These are phyloP conservation scores for Agrochola lota DNA, from an alignment of 2,888 invertebrate species.

Conservation along the genomic window DNA sequence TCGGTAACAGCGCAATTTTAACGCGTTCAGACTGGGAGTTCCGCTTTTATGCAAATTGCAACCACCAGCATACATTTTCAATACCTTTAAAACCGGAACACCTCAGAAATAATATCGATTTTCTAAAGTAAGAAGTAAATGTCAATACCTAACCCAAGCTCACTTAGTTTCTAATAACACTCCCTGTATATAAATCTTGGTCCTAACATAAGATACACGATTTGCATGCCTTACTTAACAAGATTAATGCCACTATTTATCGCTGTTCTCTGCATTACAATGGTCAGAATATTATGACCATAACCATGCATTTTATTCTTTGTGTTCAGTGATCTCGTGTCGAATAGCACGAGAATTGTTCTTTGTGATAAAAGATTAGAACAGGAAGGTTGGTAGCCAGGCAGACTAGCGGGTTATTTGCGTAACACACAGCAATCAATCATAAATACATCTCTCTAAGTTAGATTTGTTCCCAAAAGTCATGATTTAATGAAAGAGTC, in stretches of 20 bases:
- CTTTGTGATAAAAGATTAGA: constrained; percentile 4
- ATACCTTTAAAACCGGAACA: not conserved
- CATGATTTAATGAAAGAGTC: no score
- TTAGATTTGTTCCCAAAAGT: no score
- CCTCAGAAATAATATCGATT: not conserved
- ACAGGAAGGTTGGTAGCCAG: no score
- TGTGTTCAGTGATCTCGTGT: constrained; percentile 13
- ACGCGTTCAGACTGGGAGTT: not conserved
- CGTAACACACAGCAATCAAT: no score
- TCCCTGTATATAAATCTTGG: constrained; percentile 10
- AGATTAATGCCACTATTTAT: constrained; percentile 51
- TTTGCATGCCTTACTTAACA: constrained; percentile 60
- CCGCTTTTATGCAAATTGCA: not conserved
- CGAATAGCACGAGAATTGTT: constrained; percentile 11
- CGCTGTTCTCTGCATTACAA: constrained; percentile 43
- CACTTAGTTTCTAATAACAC: constrained; percentile 17
- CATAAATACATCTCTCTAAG: no score
- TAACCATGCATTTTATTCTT: constrained; percentile 30
- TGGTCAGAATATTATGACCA: constrained; percentile 14
- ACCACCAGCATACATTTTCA: not conserved
- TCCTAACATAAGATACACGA: constrained; percentile 23
- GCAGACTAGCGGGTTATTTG: no score
- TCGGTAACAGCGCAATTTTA: not conserved
- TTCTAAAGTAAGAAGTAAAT: constrained; percentile 9
- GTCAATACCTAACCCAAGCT: not conserved